A percentile compares a stretch with the other conserved stretches of the same genome.
Conservation (phyloP, 2,113 vertebrate species). For the Syngnathoides biaculeatus region DNA sequence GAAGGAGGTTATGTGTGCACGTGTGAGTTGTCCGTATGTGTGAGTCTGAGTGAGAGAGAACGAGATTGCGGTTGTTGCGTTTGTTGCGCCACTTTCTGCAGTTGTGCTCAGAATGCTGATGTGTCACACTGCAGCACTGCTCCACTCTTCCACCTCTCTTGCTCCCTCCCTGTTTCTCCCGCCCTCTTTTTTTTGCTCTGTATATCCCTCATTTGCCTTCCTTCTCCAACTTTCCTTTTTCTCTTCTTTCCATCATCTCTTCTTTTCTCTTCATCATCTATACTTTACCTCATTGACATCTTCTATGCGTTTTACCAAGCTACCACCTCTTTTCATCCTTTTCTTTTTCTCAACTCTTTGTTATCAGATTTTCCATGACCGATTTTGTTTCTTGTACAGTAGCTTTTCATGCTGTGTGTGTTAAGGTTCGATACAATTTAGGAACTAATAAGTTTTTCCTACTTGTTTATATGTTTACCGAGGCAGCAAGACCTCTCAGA, state of each 20-base stretch:
- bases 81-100: conserved; percentile 56
- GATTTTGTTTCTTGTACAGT: background rate
- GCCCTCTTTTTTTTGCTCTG: conserved; percentile 15
- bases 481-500: background rate
- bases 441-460: background rate
- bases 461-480: background rate
- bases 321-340: conserved; percentile 8
- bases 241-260: conserved; percentile 10
- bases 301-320: background rate
- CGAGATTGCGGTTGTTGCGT: conserved; percentile 27
- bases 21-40: conserved; percentile 10
- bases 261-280: conserved; percentile 8
- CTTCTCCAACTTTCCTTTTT: conserved; percentile 14
- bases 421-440: background rate
- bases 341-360: background rate
- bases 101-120: conserved; percentile 78
- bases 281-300: background rate
- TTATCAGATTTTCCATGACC: background rate
- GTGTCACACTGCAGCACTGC: conserved; percentile 77
- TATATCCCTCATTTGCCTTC: conserved; percentile 9
- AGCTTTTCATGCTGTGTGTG: background rate
- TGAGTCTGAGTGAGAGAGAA: conserved; percentile 5
- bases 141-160: conserved; percentile 77
- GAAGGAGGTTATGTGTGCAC: conserved; percentile 22
- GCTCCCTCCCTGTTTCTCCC: conserved; percentile 26